phyloP scores from a whole-genome alignment of 2,888 invertebrate genomes.

The Callyntrura guangdongensis region DNA sequence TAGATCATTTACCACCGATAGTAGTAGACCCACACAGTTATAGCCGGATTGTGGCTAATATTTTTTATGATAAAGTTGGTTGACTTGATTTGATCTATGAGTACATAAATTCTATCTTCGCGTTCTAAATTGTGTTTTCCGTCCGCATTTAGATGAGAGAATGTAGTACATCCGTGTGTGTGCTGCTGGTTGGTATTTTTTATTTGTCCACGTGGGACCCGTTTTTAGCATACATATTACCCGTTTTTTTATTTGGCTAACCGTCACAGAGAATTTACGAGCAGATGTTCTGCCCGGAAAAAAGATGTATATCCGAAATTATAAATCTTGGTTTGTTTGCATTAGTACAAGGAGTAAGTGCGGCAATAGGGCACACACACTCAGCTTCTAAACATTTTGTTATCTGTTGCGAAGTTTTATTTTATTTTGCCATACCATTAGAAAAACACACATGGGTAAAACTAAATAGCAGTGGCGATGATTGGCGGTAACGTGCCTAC shows the following conservation, averaged over 20 bases:
- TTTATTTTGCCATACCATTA: slow-evolving; percentile 19
- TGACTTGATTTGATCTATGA: slow-evolving; percentile 47
- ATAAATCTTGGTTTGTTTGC: background rate
- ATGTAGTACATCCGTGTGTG: background rate
- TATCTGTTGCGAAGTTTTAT: background rate
- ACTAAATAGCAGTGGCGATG: background rate
- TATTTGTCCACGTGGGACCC: slow-evolving; percentile 70
- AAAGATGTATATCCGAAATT: slow-evolving; percentile 42
- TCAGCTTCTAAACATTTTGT: background rate
- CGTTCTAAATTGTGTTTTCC: background rate
- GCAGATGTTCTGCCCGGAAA: slow-evolving; percentile 59
- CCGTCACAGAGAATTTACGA: slow-evolving; percentile 37
- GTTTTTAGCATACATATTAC: background rate
- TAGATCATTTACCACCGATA: slow-evolving; percentile 7
- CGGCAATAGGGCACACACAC: too few relatives aligned
- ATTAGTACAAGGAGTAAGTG: background rate
- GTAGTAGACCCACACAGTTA: background rate
- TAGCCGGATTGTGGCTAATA: slow-evolving; percentile 6
- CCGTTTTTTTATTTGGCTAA: slow-evolving; percentile 14
- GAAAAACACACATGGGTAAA: background rate
- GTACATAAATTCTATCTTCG: background rate
- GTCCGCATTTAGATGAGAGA: too few relatives aligned
- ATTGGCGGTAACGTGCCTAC: background rate
- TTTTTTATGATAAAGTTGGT: slow-evolving; percentile 13
- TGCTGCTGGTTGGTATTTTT: slow-evolving; percentile 10